Evolutionary conservation across 2,113 vertebrate species (phyloP).

Genomic region (Danionella cerebrum): DNA sequence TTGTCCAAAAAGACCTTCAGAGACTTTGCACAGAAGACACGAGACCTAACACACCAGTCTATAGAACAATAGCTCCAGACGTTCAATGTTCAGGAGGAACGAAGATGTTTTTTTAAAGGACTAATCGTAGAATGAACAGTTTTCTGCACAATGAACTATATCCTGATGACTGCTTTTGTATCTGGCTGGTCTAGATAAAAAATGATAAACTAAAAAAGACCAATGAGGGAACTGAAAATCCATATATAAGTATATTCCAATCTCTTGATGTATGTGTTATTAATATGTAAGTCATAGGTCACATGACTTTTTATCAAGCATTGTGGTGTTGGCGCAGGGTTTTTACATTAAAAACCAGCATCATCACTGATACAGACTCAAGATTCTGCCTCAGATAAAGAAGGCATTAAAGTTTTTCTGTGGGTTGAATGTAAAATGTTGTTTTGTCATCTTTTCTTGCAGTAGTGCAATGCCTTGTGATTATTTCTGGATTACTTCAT

Average conservation of each 20-base stretch:
- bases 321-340: conserved; percentile 70
- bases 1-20: conserved; percentile 41
- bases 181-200: conserved; percentile 94
- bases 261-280: conserved; percentile 82
- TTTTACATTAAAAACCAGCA: conserved; percentile 85
- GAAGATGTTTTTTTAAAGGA: conserved; percentile 49
- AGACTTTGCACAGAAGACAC: conserved; percentile 79
- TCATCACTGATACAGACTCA: conserved; percentile 67
- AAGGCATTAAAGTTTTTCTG: conserved; percentile 66
- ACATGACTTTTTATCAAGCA: conserved; percentile 74
- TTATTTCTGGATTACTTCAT: too few species aligned
- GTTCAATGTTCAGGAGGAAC: conserved; percentile 45
- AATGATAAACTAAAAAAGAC: conserved; percentile 42
- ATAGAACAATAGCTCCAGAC: conserved; percentile 56
- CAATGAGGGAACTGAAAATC: conserved; percentile 38
- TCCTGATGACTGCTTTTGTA: conserved; percentile 72
- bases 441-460: conserved; percentile 35
- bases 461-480: background rate
- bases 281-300: conserved; percentile 77
- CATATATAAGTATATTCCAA: conserved; percentile 74
- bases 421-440: conserved; percentile 54
- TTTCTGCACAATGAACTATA: conserved; percentile 61
- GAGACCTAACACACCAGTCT: conserved; percentile 70
- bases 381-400: conserved; percentile 57
- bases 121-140: conserved; percentile 53